Evolutionary conservation across 2,888 invertebrate species (phyloP).

Genomic region (Falcaria lacertinaria): DNA sequence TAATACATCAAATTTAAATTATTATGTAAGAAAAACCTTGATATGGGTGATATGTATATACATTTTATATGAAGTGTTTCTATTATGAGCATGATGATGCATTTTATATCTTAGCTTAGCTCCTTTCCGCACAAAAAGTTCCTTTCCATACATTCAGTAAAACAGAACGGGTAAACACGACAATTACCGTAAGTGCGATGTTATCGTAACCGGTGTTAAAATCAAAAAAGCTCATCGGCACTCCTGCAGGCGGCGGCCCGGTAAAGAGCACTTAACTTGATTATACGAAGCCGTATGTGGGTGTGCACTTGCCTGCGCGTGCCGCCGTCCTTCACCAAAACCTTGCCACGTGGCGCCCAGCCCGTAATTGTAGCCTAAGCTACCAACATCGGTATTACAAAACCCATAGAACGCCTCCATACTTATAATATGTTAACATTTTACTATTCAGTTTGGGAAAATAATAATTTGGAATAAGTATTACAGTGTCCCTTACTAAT

Average conservation of each 20-base stretch:
- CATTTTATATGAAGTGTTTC: no score
- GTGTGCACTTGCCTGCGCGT: constrained; percentile 34
- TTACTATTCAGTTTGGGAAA: background rate
- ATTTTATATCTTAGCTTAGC: no score
- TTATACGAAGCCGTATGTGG: constrained; percentile 63
- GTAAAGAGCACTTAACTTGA: constrained; percentile 79
- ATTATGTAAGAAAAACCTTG: no score
- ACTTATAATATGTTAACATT: constrained; percentile 6
- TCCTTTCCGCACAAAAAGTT: no score
- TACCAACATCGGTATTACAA: constrained; percentile 28
- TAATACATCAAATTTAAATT: no score
- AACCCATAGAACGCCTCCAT: constrained; percentile 12
- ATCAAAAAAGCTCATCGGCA: constrained; percentile 66
- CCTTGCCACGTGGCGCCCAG: constrained; percentile 45
- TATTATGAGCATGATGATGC: no score
- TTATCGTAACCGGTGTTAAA: constrained; percentile 39
- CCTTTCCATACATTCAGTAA: background rate
- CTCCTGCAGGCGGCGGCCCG: constrained; percentile 40
- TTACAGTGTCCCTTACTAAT: no score
- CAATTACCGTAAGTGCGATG: constrained; percentile 43
- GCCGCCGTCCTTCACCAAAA: constrained; percentile 40
- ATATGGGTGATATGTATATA: no score
- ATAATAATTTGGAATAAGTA: background rate
- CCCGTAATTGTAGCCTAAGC: constrained; percentile 52
- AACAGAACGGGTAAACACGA: background rate